Conservation (phyloP, 2,113 vertebrate genomes). For the Percopsis transmontana region DNA sequence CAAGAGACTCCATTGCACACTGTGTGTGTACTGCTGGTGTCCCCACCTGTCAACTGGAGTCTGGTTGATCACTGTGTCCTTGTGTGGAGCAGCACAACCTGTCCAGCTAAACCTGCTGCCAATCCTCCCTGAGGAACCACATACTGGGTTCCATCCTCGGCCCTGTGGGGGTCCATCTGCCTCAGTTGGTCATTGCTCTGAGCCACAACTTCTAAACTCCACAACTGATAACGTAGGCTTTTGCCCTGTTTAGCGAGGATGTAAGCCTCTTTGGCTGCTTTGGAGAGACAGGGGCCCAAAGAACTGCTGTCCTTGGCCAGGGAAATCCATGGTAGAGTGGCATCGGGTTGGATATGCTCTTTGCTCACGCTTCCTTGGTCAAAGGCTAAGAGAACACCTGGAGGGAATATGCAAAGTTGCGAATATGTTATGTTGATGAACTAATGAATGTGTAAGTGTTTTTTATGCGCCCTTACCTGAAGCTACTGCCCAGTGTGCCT, state of each 20-base stretch:
- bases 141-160: conserved; percentile 75
- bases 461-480: conserved; percentile 74
- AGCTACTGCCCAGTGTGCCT: conserved; percentile 87
- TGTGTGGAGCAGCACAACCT: conserved; percentile 79
- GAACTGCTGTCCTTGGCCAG: conserved; percentile 14
- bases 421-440: neutral
- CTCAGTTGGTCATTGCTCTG: conserved; percentile 86
- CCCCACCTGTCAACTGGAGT: neutral
- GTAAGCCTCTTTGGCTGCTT: conserved; percentile 54
- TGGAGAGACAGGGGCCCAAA: conserved; percentile 28
- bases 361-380: conserved; percentile 40
- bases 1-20: no score
- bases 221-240: conserved; percentile 87
- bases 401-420: neutral
- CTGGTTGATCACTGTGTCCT: conserved; percentile 26
- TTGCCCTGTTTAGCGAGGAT: conserved; percentile 88
- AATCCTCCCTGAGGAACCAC: conserved; percentile 83
- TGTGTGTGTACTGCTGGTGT: neutral
- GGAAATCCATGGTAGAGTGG: conserved; percentile 71
- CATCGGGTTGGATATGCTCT: conserved; percentile 39
- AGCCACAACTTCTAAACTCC: conserved; percentile 76
- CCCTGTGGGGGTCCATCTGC: conserved; percentile 80
- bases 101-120: conserved; percentile 81
- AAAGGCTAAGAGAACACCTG: conserved; percentile 75
- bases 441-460: neutral